These are phyloP conservation scores for Cyprinus carpio DNA, from an alignment of 2,113 vertebrate species.

Conservation along the genomic window DNA sequence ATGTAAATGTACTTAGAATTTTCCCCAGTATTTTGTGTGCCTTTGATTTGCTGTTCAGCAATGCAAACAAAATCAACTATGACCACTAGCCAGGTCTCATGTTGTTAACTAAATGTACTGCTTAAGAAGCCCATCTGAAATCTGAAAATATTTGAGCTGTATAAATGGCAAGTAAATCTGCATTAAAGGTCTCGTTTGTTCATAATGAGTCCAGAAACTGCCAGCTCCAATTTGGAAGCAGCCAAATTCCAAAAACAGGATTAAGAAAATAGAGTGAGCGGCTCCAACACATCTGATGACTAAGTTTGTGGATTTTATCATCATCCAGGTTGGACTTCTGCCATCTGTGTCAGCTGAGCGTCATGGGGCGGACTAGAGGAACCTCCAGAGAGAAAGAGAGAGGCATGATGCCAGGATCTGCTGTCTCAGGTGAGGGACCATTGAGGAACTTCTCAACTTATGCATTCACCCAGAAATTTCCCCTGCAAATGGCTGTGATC, in stretches of 20 bases:
- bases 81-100: not conserved
- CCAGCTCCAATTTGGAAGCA: not conserved
- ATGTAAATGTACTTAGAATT: too few species aligned
- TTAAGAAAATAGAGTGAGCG: not conserved
- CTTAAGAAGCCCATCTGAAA: not conserved
- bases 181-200: not conserved
- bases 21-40: not conserved
- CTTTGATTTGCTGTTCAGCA: not conserved
- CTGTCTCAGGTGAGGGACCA: conserved; percentile 29
- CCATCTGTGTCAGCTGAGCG: conserved; percentile 33
- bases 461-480: conserved; percentile 25
- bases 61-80: not conserved
- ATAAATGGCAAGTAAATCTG: not conserved
- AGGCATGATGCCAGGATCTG: not conserved
- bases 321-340: conserved; percentile 23
- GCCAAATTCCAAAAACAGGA: not conserved
- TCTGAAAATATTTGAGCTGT: not conserved
- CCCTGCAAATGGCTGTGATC: conserved; percentile 10
- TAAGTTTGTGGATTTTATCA: conserved; percentile 41
- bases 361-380: not conserved
- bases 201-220: not conserved
- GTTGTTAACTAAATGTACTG: not conserved
- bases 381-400: not conserved
- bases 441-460: conserved; percentile 24
- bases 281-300: conserved; percentile 3